Evolutionary conservation across 2,113 vertebrate species (phyloP).

Genomic region (Xiphophorus maculatus): DNA sequence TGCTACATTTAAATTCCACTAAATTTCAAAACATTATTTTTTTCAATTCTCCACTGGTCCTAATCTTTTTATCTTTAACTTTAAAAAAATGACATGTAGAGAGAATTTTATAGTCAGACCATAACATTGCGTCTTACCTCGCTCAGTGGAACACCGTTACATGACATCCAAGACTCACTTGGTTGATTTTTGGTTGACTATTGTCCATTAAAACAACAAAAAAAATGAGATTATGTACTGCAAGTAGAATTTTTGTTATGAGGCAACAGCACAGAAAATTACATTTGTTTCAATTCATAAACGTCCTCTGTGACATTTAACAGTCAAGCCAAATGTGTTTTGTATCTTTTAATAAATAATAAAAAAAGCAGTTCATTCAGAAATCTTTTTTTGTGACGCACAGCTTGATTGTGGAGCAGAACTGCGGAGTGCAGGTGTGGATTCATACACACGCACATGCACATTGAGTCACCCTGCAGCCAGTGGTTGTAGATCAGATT

Average conservation of each 20-base stretch:
- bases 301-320: constrained; percentile 34
- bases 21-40: constrained; percentile 46
- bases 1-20: constrained; percentile 17
- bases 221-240: constrained; percentile 48
- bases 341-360: not conserved
- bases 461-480: constrained; percentile 29
- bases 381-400: constrained; percentile 8
- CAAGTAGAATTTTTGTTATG: constrained; percentile 57
- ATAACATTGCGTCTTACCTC: constrained; percentile 27
- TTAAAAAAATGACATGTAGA: constrained; percentile 41
- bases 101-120: constrained; percentile 45
- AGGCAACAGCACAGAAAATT: constrained; percentile 51
- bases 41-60: constrained; percentile 12
- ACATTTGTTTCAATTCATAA: constrained; percentile 55
- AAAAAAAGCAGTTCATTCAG: not conserved
- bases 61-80: constrained; percentile 35
- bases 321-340: not conserved
- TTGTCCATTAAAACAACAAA: constrained; percentile 34
- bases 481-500: constrained; percentile 69
- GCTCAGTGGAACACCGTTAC: constrained; percentile 16
- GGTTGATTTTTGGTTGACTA: constrained; percentile 63
- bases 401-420: not conserved
- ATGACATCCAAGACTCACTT: constrained; percentile 58
- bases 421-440: constrained; percentile 23
- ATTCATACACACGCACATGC: constrained; percentile 2